Evolutionary conservation across 2,888 invertebrate genomes (phyloP).

Genomic region (Dynastes maya): DNA sequence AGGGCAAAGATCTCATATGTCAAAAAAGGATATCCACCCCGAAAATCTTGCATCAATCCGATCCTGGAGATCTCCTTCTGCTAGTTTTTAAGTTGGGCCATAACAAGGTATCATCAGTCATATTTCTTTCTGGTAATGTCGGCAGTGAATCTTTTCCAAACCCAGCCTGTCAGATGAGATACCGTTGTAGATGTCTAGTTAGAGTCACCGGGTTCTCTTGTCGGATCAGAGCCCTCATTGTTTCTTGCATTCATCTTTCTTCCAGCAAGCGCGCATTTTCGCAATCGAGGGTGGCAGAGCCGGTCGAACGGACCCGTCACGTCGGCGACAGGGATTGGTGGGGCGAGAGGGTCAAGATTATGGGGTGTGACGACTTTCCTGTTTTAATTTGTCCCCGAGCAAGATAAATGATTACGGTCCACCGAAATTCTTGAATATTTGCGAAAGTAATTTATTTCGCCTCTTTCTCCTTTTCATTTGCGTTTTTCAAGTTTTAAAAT

Average conservation of each 20-base stretch:
- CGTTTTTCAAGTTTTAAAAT: conserved; percentile 47
- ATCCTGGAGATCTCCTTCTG: neutral
- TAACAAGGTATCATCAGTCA: conserved; percentile 53
- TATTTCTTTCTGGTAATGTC: conserved; percentile 53
- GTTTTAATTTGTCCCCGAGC: conserved; percentile 51
- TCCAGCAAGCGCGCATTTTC: conserved; percentile 50
- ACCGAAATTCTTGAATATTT: conserved; percentile 45
- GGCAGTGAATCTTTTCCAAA: conserved; percentile 52
- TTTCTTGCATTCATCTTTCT: conserved; percentile 56
- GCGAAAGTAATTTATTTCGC: conserved; percentile 44
- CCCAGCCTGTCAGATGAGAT: conserved; percentile 54
- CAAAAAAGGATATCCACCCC: conserved; percentile 15
- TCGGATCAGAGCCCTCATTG: conserved; percentile 58
- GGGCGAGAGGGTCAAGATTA: conserved; percentile 49
- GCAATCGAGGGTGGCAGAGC: conserved; percentile 37
- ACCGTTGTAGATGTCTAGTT: conserved; percentile 55
- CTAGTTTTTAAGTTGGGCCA: conserved; percentile 40
- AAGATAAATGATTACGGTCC: conserved; percentile 49
- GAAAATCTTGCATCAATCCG: conserved; percentile 37
- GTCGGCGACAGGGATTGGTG: neutral
- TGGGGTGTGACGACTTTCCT: conserved; percentile 52
- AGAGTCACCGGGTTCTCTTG: conserved; percentile 57
- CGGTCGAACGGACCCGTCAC: conserved; percentile 18
- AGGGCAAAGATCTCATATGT: conserved; percentile 13
- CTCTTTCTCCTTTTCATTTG: conserved; percentile 41